Evolutionary conservation across 2,888 invertebrate genomes (phyloP).

Genomic region (Cartodere bifasciata): DNA sequence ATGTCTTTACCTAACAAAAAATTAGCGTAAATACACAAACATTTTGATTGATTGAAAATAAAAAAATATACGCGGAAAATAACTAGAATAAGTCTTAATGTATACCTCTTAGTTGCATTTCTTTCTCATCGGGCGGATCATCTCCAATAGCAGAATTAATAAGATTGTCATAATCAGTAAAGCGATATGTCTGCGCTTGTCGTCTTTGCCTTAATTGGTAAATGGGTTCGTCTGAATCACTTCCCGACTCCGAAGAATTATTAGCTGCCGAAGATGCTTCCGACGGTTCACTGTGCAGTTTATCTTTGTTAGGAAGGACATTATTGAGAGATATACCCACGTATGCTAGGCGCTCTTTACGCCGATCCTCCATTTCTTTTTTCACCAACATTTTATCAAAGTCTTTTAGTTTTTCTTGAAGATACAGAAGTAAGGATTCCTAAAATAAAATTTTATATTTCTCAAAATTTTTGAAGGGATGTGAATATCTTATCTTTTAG

Average conservation of each 20-base stretch:
- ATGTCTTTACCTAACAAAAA: slow-evolving; percentile 68
- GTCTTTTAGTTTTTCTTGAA: slow-evolving; percentile 63
- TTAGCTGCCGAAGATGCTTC: slow-evolving; percentile 7
- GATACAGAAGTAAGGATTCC: slow-evolving; percentile 46
- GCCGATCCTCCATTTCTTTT: slow-evolving; percentile 50
- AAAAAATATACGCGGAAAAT: neutral
- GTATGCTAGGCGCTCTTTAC: slow-evolving; percentile 58
- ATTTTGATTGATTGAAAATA: neutral
- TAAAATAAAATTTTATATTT: slow-evolving; percentile 6
- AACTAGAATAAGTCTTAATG: neutral
- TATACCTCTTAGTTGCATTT: too few relatives aligned
- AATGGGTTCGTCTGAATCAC: slow-evolving; percentile 58
- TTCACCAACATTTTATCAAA: slow-evolving; percentile 60
- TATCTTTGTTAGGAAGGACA: slow-evolving; percentile 40
- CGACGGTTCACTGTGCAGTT: slow-evolving; percentile 15
- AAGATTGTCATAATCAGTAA: slow-evolving; percentile 90
- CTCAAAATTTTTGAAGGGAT: neutral
- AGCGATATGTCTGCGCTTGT: slow-evolving; percentile 68
- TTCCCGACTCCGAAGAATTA: slow-evolving; percentile 21
- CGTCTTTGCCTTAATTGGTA: slow-evolving; percentile 74
- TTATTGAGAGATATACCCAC: slow-evolving; percentile 65
- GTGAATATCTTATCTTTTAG: too few relatives aligned
- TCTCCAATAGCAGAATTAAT: slow-evolving; percentile 84
- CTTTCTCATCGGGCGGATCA: slow-evolving; percentile 10
- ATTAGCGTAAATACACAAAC: neutral